Evolutionary conservation across 2,888 invertebrate genomes (phyloP), one percentile per base, ranked within the genome.

Genomic region (Drosophila picticornis): DNA sequence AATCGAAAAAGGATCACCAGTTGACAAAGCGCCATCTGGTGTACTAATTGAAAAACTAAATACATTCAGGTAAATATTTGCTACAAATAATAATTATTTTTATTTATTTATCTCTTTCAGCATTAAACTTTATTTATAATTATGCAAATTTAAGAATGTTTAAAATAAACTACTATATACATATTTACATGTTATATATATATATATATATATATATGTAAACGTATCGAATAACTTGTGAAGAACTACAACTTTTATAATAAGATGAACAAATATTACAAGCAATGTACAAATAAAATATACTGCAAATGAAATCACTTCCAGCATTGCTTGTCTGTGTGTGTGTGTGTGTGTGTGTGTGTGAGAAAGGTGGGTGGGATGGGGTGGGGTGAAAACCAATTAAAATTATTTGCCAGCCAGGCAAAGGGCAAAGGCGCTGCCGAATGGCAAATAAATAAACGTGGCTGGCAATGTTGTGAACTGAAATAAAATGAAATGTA

Each of bases 381-480:
- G 13, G 11, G 19, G 22, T 31, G 53, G 38, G 55, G 60, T 68
- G 65, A 87, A 85, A 85, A 85, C 84, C 84, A 85, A 85, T 85
- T 85, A 85, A 85, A 85, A 89, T 85, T 89, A 89, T 87, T 85
- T 85, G 68, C 74, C 70, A 68, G 71, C 71, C 64, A 65, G 72
- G 82, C 76, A 77, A 84, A 84, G 75, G 85, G 84, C 73, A 81
- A 77, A 81, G 70, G 70, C 70, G 67, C 83, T 68, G 84, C 78
- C 84, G 86, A 84, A 85, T 82, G 85, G 72, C 74, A 84, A 88
- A 86, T 88, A 88, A 86, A 78, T 84, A 81, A 88, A 84, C 78
- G 78, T 78, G 79, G 77, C 73, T 77, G 60, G 51, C 60, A 69
- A 76, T 80, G 64, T 80, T 80, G 77, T 63, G 76, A 84, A 84